Percentiles rank a stretch among this genome's conserved stretches.
Conservation (phyloP, 2,888 invertebrate species). For the Stomorhina lunata region DNA sequence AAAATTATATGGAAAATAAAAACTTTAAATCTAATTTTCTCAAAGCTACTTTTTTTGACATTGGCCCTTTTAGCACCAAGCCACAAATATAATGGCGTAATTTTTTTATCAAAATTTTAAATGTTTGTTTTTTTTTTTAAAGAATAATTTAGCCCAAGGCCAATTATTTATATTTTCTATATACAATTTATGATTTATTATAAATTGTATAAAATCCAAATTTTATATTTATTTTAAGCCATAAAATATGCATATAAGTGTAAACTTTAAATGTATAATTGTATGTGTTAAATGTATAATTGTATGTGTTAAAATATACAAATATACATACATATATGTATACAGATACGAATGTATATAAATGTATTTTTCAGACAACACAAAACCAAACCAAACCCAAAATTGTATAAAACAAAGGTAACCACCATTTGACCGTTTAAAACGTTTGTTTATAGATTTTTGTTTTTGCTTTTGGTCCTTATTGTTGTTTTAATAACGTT, state of each 20-base stretch:
- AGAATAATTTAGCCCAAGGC: slow-evolving; percentile 45
- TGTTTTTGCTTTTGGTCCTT: neutral
- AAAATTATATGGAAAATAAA: no score
- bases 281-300: slow-evolving; percentile 3
- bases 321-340: neutral
- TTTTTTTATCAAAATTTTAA: neutral
- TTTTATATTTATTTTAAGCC: slow-evolving; percentile 20
- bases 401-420: slow-evolving; percentile 53
- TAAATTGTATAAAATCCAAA: neutral
- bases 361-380: neutral
- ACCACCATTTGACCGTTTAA: slow-evolving; percentile 61
- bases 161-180: slow-evolving; percentile 25
- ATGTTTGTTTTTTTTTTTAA: neutral
- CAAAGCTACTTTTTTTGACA: no score
- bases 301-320: neutral
- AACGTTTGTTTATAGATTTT: slow-evolving; percentile 60
- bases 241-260: no score
- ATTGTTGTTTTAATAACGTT: slow-evolving; percentile 62
- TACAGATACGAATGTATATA: neutral
- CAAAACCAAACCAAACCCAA: slow-evolving; percentile 36
- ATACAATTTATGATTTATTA: slow-evolving; percentile 12
- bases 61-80: no score
- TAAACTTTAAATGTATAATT: no score
- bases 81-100: no score
- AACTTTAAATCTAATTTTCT: no score